These are phyloP conservation scores for Glandiceps talaboti DNA, from an alignment of 53 echinoderm and acorn worm genomes.

Conservation along the genomic window DNA sequence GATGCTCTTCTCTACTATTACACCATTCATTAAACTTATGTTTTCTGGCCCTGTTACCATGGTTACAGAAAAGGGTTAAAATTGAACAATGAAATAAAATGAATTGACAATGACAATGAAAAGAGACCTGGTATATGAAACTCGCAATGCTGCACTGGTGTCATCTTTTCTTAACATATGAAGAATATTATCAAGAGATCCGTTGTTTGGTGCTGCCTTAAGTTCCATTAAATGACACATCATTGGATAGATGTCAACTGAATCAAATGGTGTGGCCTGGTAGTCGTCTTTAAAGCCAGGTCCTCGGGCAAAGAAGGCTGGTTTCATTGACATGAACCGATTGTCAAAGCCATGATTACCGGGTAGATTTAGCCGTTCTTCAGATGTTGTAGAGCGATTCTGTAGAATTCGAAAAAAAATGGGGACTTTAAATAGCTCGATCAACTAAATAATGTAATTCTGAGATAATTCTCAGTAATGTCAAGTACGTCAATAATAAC, in stretches of 20 bases:
- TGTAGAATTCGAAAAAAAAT: not conserved
- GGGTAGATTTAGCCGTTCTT: not conserved
- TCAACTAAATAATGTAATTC: not conserved
- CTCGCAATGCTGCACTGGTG: too few species aligned
- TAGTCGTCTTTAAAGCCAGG: not conserved
- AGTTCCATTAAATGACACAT: not conserved
- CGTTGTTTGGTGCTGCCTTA: slow-evolving; percentile 24
- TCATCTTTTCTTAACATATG: not conserved
- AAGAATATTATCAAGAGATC: slow-evolving; percentile 13
- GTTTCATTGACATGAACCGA: not conserved
- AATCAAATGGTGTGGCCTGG: not conserved
- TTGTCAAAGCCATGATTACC: not conserved
- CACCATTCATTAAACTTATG: too few species aligned
- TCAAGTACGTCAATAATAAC: too few species aligned
- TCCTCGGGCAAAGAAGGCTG: not conserved
- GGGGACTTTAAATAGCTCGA: not conserved
- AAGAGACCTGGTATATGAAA: too few species aligned
- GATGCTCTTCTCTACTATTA: too few species aligned
- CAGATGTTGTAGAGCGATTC: not conserved
- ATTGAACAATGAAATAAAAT: too few species aligned
- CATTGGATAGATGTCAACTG: not conserved
- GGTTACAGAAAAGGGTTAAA: too few species aligned
- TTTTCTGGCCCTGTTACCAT: too few species aligned
- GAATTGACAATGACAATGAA: too few species aligned
- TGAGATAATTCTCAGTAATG: too few species aligned